These are phyloP conservation scores for Mystacornis crossleyi DNA, from an alignment of 2,113 vertebrate genomes.

Conservation along the genomic window DNA sequence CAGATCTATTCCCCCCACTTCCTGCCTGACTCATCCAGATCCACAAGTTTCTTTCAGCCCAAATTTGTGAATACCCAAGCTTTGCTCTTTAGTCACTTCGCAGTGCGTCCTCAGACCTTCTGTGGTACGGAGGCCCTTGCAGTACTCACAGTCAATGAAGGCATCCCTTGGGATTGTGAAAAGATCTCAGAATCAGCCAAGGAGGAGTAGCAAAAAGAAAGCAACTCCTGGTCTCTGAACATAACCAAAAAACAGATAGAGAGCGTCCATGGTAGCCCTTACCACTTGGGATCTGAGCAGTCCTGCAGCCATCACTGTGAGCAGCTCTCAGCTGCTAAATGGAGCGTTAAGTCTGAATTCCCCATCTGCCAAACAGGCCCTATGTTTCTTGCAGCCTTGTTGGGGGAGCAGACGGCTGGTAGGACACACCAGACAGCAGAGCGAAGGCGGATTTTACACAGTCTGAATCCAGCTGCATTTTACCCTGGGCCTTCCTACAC, in stretches of 20 bases:
- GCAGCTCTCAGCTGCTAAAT: neutral
- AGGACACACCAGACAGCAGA: neutral
- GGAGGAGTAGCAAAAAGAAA: neutral
- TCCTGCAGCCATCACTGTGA: neutral
- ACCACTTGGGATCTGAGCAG: neutral
- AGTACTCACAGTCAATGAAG: neutral
- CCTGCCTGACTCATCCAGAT: neutral
- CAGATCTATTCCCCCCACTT: accelerated
- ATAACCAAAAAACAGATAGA: neutral
- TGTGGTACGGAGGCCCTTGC: accelerated
- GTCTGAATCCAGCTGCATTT: slow-evolving; percentile 10
- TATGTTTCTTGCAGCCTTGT: neutral
- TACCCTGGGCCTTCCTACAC: neutral
- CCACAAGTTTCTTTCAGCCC: neutral
- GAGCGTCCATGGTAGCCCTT: accelerated
- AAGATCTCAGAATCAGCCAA: neutral
- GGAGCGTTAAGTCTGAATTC: neutral
- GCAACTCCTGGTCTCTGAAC: neutral
- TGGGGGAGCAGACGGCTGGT: neutral
- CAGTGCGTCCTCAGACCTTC: neutral
- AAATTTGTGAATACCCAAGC: neutral
- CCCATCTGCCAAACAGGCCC: neutral
- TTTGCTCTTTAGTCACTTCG: neutral
- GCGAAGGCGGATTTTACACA: neutral
- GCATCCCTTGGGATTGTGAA: neutral